Conservation (phyloP, 1,140 invertebrate genomes). For the Ceratina australensis region DNA sequence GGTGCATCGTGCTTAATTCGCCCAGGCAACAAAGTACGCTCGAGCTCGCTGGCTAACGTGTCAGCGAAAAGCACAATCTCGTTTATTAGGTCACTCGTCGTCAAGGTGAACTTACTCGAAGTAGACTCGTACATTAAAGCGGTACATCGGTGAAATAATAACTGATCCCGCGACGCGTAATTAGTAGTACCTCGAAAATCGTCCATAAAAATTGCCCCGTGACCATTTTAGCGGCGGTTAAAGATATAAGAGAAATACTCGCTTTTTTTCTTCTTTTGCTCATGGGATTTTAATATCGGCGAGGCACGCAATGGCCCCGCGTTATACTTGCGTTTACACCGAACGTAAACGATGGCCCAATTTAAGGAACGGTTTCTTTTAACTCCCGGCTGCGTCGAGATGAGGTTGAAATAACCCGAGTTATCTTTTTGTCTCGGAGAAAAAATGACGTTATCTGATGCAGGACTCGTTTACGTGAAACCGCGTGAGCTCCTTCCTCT, state of each 20-base stretch:
- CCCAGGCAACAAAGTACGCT: no score
- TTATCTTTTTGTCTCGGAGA: not conserved
- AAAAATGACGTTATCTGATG: not conserved
- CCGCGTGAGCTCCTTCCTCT: not conserved
- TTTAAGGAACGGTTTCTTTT: slow-evolving; percentile 6
- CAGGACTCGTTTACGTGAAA: not conserved
- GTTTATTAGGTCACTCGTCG: no score
- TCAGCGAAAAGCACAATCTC: no score
- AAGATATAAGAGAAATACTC: not conserved
- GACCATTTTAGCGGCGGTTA: no score
- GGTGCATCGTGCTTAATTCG: no score
- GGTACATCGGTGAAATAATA: no score
- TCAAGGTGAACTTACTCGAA: no score
- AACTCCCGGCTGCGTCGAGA: not conserved
- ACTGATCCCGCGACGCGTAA: no score
- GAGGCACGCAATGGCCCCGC: slow-evolving; percentile 14
- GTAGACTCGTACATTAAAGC: no score
- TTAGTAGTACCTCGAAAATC: no score
- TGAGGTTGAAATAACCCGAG: not conserved
- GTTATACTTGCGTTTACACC: slow-evolving; percentile 17
- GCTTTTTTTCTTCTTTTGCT: not conserved
- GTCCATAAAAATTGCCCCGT: no score
- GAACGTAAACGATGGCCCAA: not conserved
- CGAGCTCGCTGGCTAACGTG: no score
- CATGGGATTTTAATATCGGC: slow-evolving; percentile 41